Evolutionary conservation across 2,888 invertebrate species (phyloP), one percentile per base, ranked within the genome.

Genomic region (Plagodis dolabraria): DNA sequence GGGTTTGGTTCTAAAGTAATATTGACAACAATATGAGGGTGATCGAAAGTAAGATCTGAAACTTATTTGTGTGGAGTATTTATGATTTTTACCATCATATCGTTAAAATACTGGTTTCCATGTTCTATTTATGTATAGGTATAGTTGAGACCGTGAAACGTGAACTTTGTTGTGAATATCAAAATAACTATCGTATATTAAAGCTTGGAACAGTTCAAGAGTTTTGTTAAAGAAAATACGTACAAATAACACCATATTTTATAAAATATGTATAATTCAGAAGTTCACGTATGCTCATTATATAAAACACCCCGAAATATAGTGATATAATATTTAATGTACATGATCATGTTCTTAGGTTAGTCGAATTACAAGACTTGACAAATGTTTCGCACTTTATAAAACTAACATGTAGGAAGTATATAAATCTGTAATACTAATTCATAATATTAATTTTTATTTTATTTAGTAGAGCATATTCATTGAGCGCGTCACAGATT

Each of bases 311-410:
- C 50, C 50, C 55, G 60, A 51, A 53, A 11, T 46, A 46, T 40
- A 56, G 69, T 64, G 69, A 70, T 53, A 67, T 71, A 71, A 69
- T 4, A 22, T 22, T 65, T 56, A 64, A 22, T 22, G 22, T 22
- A 40, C 40, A 9, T 40, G 40, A 40, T 10, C 71, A 76, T 72
- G 67, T 71, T 75, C 22, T 79, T 83, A 83, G 82, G 76, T 79
- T 83, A 81, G 78, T 80, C 70, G 70, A 69, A 80, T 77, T 79
- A 79, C 77, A 82, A 83, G 80, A 85, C 82, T 83, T 80, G 69
- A 78, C 77, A 77, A 76, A 76, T 76, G 76, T 72, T 78, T 75
- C 71, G 74, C 76, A 82, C 84, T 83, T 78, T 84, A 76, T 77
- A 65, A 50, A 75, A 74, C 76, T 83, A 85, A 82, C 76, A 40